A percentile compares a stretch with the other conserved stretches of the same genome.
Evolutionary conservation across 1,140 invertebrate species (phyloP).

Genomic region (Semibalanus balanoides): DNA sequence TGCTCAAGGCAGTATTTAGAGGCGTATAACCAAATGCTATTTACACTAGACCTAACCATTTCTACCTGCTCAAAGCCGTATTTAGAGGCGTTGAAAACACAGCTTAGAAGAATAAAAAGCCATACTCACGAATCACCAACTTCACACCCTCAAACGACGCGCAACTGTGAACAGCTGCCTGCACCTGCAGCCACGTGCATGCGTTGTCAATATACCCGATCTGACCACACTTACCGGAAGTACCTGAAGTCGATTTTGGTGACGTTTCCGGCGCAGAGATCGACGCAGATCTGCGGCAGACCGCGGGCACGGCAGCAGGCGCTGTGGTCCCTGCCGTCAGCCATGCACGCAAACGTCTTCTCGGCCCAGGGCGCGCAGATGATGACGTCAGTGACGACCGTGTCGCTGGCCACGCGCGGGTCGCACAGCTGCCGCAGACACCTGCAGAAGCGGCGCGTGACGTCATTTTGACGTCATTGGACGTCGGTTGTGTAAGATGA

Average conservation of each 20-base stretch:
- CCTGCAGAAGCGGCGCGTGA: slow-evolving; percentile 23
- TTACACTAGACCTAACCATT: too few species aligned
- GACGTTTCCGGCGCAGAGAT: slow-evolving; percentile 60
- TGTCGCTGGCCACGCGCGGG: slow-evolving; percentile 43
- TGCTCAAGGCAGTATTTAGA: too few species aligned
- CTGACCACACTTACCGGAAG: slow-evolving; percentile 37
- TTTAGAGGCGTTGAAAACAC: too few species aligned
- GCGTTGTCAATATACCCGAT: too few species aligned
- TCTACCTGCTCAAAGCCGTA: too few species aligned
- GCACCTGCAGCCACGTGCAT: too few species aligned
- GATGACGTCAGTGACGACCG: slow-evolving; percentile 56
- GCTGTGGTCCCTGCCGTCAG: slow-evolving; percentile 63
- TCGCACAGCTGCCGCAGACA: slow-evolving; percentile 65
- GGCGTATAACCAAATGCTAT: too few species aligned
- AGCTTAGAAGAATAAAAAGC: too few species aligned
- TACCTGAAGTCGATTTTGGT: slow-evolving; percentile 58
- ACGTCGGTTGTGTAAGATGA: too few species aligned
- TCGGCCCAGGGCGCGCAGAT: slow-evolving; percentile 70
- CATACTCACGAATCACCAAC: too few species aligned
- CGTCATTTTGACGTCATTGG: slow-evolving; percentile 3
- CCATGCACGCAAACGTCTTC: slow-evolving; percentile 58
- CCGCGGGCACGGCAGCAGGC: slow-evolving; percentile 58
- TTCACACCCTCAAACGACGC: too few species aligned
- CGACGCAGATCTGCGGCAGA: slow-evolving; percentile 52
- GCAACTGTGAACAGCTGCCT: too few species aligned